Percentiles rank a stretch among this genome's conserved stretches.
Conservation (phyloP, 2,888 invertebrate genomes). For the Celastrina argiolus region DNA sequence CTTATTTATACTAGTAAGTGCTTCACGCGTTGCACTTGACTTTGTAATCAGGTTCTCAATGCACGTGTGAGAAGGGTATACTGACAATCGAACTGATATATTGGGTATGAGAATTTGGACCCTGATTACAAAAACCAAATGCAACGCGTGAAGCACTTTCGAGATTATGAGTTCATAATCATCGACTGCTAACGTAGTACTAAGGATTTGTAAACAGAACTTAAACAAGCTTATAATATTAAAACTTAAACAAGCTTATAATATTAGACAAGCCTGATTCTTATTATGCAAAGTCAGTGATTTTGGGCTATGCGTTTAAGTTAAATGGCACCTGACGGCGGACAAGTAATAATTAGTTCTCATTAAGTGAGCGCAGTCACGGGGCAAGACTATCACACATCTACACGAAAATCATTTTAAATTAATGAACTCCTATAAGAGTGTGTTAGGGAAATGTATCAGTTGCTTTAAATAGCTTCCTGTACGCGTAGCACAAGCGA, state of each 20-base stretch:
- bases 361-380: background rate
- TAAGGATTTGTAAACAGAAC: background rate
- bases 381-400: background rate
- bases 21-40: too few species aligned
- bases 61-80: too few species aligned
- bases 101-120: too few species aligned
- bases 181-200: too few species aligned
- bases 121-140: too few species aligned
- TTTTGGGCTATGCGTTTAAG: background rate
- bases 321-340: slow-evolving; percentile 5
- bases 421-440: slow-evolving; percentile 5
- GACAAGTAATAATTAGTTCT: slow-evolving; percentile 20
- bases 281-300: background rate
- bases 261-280: background rate
- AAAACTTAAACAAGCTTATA: background rate
- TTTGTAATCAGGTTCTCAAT: too few species aligned
- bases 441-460: background rate
- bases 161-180: too few species aligned
- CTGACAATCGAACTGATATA: too few species aligned
- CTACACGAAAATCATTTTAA: slow-evolving; percentile 17
- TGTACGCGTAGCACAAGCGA: too few species aligned
- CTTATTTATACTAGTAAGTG: background rate
- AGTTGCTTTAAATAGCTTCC: background rate
- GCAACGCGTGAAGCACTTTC: too few species aligned
- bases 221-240: background rate